Evolutionary conservation across 2,113 vertebrate species (phyloP), one percentile per base, ranked within the genome.

Genomic region (Psittacula cyanocephala): DNA sequence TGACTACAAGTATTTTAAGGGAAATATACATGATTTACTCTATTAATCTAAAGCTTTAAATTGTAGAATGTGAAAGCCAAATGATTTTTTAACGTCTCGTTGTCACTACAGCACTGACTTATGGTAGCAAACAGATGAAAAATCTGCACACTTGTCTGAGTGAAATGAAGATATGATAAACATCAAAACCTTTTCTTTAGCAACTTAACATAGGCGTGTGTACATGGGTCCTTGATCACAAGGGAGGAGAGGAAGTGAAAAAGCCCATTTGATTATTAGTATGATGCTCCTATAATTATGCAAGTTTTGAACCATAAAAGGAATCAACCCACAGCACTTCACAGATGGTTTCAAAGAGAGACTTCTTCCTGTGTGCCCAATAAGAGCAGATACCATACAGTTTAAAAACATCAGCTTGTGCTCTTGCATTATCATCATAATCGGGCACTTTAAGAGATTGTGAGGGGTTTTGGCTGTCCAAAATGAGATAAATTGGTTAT

Each of bases 11-110:
- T 57, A 92, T 79, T 93, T 95, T 92, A 79, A 88, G 81, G 65
- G 65, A 91, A 52, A 50, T 81, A 47, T n/a, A 64, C 5, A 20
- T 75, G 35, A 91, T 89, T 91, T 89, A 91, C 47, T 72, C 29
- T 47, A 31, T 81, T 93, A 69, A 89, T 46, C 81, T 78, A 31
- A 57, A 86, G 55, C 46, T 86, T 92, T 88, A 91, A 94, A 85
- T 72, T 95, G 71, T 31, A 69, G 33, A 85, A 65, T 44, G 76
- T 93, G 88, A 91, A 94, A 95, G 55, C 62, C 57, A 93, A 93
- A 95, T 95, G 77, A 81, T 78, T 92, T 91, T 93, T 81, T 88
- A 93, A 92, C 65, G 44, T 86, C 88, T 78, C 0, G 0, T 55
- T 81, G 80, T 84, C 91, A 88, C 69, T 68, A 7, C 19, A 88